These are phyloP conservation scores for Perizoma flavofasciatum DNA, from an alignment of 2,888 invertebrate genomes.

Conservation along the genomic window DNA sequence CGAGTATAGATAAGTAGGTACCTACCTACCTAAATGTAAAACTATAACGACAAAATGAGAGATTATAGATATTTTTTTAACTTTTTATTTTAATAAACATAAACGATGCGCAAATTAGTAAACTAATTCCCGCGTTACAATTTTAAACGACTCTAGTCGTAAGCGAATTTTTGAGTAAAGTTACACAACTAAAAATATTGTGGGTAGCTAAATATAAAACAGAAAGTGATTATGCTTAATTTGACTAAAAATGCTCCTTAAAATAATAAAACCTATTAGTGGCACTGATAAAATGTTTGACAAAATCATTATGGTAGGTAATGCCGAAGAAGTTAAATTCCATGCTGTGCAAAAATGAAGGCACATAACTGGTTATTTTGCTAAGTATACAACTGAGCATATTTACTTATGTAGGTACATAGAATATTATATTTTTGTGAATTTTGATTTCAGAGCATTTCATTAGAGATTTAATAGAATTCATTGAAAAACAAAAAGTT, in stretches of 20 bases:
- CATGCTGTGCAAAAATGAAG: slow-evolving; percentile 64
- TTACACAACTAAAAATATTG: slow-evolving; percentile 34
- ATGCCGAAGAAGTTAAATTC: slow-evolving; percentile 32
- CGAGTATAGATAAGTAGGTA: too few species aligned
- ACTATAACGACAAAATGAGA: background rate
- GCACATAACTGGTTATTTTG: slow-evolving; percentile 52
- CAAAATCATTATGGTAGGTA: slow-evolving; percentile 22
- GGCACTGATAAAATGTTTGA: slow-evolving; percentile 65
- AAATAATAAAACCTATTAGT: slow-evolving; percentile 56
- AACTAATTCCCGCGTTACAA: slow-evolving; percentile 59
- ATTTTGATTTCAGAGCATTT: slow-evolving; percentile 15
- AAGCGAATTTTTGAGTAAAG: slow-evolving; percentile 27
- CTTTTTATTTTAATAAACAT: slow-evolving; percentile 78
- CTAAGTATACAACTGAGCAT: background rate
- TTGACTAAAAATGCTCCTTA: slow-evolving; percentile 74
- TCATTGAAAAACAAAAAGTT: slow-evolving; percentile 6
- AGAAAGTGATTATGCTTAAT: slow-evolving; percentile 60
- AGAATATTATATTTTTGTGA: too few species aligned
- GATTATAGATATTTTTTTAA: slow-evolving; percentile 27
- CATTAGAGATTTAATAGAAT: slow-evolving; percentile 5
- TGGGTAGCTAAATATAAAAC: slow-evolving; percentile 53
- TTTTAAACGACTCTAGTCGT: slow-evolving; percentile 22
- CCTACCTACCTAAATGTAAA: too few species aligned
- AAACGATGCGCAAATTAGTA: slow-evolving; percentile 80
- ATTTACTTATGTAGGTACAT: slow-evolving; percentile 2